These are phyloP conservation scores for Synanthedon formicaeformis DNA, from an alignment of 2,888 invertebrate genomes.

Conservation along the genomic window DNA sequence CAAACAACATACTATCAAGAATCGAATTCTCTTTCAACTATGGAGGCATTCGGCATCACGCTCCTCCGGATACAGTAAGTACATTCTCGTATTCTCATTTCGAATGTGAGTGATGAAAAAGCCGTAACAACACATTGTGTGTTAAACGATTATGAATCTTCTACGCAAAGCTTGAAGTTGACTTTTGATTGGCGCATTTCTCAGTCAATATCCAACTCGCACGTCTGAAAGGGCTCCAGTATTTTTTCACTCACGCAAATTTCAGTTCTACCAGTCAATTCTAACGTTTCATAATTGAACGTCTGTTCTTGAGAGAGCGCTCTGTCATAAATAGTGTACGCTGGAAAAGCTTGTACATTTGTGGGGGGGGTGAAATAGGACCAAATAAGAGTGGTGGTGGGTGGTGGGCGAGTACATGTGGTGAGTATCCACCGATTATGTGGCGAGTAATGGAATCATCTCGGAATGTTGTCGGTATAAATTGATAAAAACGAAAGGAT, in stretches of 20 bases:
- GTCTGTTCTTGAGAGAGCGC: constrained; percentile 28
- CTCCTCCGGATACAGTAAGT: constrained; percentile 19
- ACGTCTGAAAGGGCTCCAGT: background rate
- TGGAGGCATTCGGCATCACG: constrained; percentile 11
- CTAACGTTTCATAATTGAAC: constrained; percentile 16
- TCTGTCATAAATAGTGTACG: constrained; percentile 27
- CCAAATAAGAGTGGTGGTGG: background rate
- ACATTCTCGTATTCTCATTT: constrained; percentile 25
- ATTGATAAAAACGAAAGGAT: constrained; percentile 27
- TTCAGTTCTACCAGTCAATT: constrained; percentile 16
- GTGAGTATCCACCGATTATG: constrained; percentile 11
- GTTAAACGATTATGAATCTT: constrained; percentile 34
- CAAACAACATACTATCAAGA: constrained; percentile 19
- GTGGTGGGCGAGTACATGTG: constrained; percentile 15
- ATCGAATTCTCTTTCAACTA: constrained; percentile 17
- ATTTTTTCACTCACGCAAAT: constrained; percentile 9
- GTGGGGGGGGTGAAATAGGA: constrained; percentile 10
- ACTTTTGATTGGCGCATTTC: constrained; percentile 22
- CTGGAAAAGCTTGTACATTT: constrained; percentile 31
- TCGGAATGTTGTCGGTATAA: constrained; percentile 14
- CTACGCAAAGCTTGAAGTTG: constrained; percentile 17
- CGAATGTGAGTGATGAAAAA: constrained; percentile 20
- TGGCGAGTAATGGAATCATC: background rate
- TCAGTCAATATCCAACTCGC: background rate
- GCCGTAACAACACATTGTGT: constrained; percentile 18